Evolutionary conservation across 2,797 vertebrate genomes (phyloP).

Genomic region (Sebastiscus tertius): DNA sequence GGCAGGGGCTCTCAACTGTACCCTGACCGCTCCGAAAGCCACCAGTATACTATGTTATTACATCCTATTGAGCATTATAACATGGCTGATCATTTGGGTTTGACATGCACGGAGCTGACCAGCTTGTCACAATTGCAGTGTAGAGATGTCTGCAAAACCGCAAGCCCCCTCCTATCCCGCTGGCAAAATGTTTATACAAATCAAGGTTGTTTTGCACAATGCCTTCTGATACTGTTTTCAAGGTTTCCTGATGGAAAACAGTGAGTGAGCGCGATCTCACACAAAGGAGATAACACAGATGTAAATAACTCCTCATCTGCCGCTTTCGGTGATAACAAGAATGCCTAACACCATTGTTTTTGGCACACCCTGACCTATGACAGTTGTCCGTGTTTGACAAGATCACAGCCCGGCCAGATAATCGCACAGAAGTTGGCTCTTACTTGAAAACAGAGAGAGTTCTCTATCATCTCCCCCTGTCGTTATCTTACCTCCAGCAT

Average conservation of each 20-base stretch:
- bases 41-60: constrained; percentile 67
- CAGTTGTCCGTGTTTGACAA: constrained; percentile 68
- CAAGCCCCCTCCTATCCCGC: constrained; percentile 38
- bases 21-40: constrained; percentile 69
- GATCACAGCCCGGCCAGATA: constrained; percentile 65
- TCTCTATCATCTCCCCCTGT: constrained; percentile 29
- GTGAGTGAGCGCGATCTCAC: constrained; percentile 39
- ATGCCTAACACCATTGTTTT: constrained; percentile 72
- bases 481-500: constrained; percentile 57
- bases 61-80: constrained; percentile 66
- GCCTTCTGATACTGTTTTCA: constrained; percentile 61
- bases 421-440: constrained; percentile 35
- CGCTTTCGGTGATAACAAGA: constrained; percentile 61
- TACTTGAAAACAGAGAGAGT: constrained; percentile 53
- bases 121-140: constrained; percentile 54
- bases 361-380: constrained; percentile 61
- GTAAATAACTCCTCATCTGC: constrained; percentile 72
- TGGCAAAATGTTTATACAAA: constrained; percentile 57
- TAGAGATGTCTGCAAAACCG: constrained; percentile 28
- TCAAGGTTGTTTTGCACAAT: constrained; percentile 57
- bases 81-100: constrained; percentile 57
- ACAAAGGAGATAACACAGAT: constrained; percentile 66
- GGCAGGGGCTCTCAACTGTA: constrained; percentile 59
- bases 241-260: constrained; percentile 57
- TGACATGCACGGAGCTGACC: constrained; percentile 45